phyloP scores from a whole-genome alignment of 2,888 invertebrate genomes.

The Beris chalybata region DNA sequence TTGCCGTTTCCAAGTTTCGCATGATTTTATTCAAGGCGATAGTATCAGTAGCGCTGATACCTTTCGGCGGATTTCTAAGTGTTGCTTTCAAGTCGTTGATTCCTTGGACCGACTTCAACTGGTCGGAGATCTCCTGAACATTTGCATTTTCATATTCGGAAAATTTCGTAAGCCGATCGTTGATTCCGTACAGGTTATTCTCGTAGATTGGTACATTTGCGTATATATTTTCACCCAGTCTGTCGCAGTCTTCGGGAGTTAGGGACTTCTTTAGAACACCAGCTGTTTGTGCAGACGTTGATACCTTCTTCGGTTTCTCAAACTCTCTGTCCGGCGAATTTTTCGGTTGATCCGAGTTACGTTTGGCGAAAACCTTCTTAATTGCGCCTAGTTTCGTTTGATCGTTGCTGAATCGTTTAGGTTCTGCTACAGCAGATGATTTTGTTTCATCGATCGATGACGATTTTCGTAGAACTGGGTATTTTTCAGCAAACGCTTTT shows the following conservation, averaged over 20 bases:
- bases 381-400: constrained; percentile 41
- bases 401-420: background rate
- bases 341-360: background rate
- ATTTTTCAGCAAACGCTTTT: constrained; percentile 42
- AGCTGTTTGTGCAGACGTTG: constrained; percentile 63
- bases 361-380: constrained; percentile 41
- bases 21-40: constrained; percentile 66
- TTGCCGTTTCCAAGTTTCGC: constrained; percentile 73
- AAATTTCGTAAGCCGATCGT: constrained; percentile 29
- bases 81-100: constrained; percentile 41
- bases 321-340: background rate
- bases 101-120: constrained; percentile 40
- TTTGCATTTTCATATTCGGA: constrained; percentile 33
- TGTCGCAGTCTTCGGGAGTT: constrained; percentile 51
- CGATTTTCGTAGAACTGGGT: constrained; percentile 36
- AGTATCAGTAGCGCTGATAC: constrained; percentile 58
- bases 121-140: constrained; percentile 39
- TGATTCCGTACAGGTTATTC: constrained; percentile 15
- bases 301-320: constrained; percentile 58
- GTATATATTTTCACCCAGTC: constrained; percentile 52
- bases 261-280: constrained; percentile 55
- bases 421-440: constrained; percentile 1
- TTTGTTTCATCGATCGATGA: background rate
- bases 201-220: constrained; percentile 54
- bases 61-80: constrained; percentile 24